Percentiles rank a stretch among this genome's conserved stretches.
These are phyloP conservation scores for Trichosurus vulpecula DNA, from an alignment of 2,797 vertebrate genomes.

Conservation along the genomic window DNA sequence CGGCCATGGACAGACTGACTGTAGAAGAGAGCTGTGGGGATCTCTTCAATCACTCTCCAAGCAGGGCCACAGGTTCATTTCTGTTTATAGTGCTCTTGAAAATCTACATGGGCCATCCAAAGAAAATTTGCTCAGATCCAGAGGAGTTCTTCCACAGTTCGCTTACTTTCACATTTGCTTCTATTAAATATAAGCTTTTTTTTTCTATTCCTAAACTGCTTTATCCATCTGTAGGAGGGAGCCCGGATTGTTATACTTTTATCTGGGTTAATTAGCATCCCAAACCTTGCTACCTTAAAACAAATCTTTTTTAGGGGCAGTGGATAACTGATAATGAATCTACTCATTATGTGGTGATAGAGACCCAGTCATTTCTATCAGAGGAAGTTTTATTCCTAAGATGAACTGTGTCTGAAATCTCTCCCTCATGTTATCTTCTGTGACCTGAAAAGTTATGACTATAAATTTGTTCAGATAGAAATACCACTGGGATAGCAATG, in stretches of 20 bases:
- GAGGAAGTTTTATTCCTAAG: neutral
- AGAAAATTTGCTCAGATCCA: constrained; percentile 16
- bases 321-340: neutral
- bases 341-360: neutral
- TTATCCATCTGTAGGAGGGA: neutral
- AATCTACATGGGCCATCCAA: constrained; percentile 38
- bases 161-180: neutral
- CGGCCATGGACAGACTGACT: neutral
- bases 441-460: neutral
- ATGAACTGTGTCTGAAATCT: neutral
- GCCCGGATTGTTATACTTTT: neutral
- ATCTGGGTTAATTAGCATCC: neutral
- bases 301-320: neutral
- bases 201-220: neutral
- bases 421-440: neutral
- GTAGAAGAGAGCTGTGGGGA: neutral
- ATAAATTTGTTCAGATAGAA: neutral
- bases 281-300: neutral
- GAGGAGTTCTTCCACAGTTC: constrained; percentile 11
- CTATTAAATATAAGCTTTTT: constrained; percentile 35
- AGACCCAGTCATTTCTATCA: neutral
- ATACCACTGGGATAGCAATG: neutral
- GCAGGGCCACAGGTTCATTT: constrained; percentile 9
- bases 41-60: neutral
- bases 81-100: constrained; percentile 20